Percentiles rank a stretch among this genome's conserved stretches.
phyloP scores from a whole-genome alignment of 2,797 vertebrate genomes.

The Centroberyx gerrardi region DNA sequence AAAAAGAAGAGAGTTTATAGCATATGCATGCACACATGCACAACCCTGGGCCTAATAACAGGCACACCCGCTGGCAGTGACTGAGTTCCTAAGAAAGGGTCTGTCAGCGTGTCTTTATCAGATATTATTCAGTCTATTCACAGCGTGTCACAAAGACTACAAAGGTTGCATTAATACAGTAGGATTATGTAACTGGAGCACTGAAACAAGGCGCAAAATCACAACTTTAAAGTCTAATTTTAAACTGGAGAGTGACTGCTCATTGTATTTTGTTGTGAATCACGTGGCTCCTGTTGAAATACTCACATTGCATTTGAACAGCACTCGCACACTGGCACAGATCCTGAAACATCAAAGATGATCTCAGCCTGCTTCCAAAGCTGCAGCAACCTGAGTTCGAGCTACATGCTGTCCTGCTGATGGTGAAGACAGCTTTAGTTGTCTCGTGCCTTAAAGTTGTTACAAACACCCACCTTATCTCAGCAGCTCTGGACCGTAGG shows the following conservation, averaged over 20 bases:
- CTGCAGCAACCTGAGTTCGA: not conserved
- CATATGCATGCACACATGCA: conserved; percentile 20
- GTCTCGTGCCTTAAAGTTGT: conserved; percentile 61
- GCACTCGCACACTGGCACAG: not conserved
- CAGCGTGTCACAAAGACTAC: conserved; percentile 7
- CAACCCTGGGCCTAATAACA: conserved; percentile 25
- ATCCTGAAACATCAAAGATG: conserved; percentile 41
- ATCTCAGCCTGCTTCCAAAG: conserved; percentile 7
- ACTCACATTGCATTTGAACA: not conserved
- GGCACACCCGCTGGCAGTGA: conserved; percentile 20
- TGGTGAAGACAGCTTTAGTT: conserved; percentile 34
- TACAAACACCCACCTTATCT: conserved; percentile 69
- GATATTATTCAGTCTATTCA: conserved; percentile 29
- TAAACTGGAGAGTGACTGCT: conserved; percentile 18
- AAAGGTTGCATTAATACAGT: conserved; percentile 33
- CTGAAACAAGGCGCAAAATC: conserved; percentile 23
- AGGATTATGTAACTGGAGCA: conserved; percentile 37
- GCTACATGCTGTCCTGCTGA: conserved; percentile 3
- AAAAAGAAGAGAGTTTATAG: conserved; percentile 52
- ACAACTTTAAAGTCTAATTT: conserved; percentile 17
- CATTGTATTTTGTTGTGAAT: not conserved
- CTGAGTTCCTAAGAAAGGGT: conserved; percentile 23
- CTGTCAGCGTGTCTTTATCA: conserved; percentile 54
- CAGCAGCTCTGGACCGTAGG: conserved; percentile 42
- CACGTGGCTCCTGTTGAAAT: conserved; percentile 5